Evolutionary conservation across 2,797 vertebrate species (phyloP).

Genomic region (Syndactyla subalaris): DNA sequence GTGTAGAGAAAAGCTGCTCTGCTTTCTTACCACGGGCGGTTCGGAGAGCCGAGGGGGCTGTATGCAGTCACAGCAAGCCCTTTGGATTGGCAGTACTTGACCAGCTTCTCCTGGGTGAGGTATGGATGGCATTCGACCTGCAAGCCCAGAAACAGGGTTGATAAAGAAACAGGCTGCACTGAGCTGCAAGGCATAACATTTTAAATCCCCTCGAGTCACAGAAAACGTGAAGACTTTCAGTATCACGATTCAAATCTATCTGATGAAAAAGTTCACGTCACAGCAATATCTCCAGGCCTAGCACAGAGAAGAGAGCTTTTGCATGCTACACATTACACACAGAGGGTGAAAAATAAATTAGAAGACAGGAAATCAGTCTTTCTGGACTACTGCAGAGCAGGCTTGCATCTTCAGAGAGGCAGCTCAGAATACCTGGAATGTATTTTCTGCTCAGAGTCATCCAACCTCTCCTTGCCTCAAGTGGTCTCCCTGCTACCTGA

Average conservation of each 20-base stretch:
- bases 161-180: not conserved
- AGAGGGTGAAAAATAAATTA: not conserved
- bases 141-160: not conserved
- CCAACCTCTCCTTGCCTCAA: not conserved
- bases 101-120: slow-evolving; percentile 88
- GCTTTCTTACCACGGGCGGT: slow-evolving; percentile 84
- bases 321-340: not conserved
- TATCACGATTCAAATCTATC: not conserved
- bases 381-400: not conserved
- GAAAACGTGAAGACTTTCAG: not conserved
- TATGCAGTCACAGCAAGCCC: slow-evolving; percentile 87
- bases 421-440: not conserved
- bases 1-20: not conserved
- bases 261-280: not conserved
- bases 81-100: slow-evolving; percentile 86
- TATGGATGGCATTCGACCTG: slow-evolving; percentile 91
- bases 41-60: slow-evolving; percentile 90
- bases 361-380: not conserved
- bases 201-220: not conserved
- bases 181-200: not conserved
- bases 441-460: not conserved
- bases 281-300: not conserved
- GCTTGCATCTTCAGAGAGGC: not conserved
- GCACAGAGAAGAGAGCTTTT: not conserved
- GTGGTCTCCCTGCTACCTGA: not conserved